These are phyloP conservation scores for Protonibea diacanthus DNA, from an alignment of 2,797 vertebrate genomes.

Conservation along the genomic window DNA sequence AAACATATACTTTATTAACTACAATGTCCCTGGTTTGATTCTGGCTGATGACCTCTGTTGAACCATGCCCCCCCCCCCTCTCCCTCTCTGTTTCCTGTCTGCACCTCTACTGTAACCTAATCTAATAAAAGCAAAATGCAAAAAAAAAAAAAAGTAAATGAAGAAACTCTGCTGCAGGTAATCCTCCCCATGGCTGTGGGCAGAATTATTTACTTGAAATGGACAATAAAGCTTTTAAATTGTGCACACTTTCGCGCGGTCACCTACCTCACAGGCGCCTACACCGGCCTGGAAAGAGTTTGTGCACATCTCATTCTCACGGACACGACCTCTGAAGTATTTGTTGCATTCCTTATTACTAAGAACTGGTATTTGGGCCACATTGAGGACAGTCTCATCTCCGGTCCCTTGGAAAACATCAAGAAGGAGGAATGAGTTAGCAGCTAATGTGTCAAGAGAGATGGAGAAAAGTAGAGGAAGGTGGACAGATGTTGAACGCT, in stretches of 20 bases:
- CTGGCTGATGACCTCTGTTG: neutral
- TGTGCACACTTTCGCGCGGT: neutral
- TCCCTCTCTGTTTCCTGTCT: neutral
- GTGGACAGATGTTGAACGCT: conserved; percentile 54
- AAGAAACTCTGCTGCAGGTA: neutral
- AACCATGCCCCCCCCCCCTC: no score
- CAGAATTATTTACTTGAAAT: neutral
- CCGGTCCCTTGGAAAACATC: conserved; percentile 84
- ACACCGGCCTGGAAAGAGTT: conserved; percentile 83
- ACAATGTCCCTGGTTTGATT: neutral
- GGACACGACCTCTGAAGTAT: conserved; percentile 88
- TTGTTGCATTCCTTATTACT: conserved; percentile 90
- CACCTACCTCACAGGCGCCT: conserved; percentile 94
- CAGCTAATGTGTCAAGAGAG: conserved; percentile 18
- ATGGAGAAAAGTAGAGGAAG: conserved; percentile 26
- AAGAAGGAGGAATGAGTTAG: conserved; percentile 25
- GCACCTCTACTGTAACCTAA: conserved; percentile 2
- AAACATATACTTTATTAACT: neutral
- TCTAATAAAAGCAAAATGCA: neutral
- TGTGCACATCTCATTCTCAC: conserved; percentile 94
- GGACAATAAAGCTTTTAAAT: conserved; percentile 1
- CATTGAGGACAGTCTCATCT: conserved; percentile 87
- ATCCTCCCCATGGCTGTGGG: neutral
- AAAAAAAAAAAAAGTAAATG: neutral
- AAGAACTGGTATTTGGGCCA: conserved; percentile 89